Conservation (phyloP, 2,797 vertebrate genomes). For the Arctocebus calabarensis region DNA sequence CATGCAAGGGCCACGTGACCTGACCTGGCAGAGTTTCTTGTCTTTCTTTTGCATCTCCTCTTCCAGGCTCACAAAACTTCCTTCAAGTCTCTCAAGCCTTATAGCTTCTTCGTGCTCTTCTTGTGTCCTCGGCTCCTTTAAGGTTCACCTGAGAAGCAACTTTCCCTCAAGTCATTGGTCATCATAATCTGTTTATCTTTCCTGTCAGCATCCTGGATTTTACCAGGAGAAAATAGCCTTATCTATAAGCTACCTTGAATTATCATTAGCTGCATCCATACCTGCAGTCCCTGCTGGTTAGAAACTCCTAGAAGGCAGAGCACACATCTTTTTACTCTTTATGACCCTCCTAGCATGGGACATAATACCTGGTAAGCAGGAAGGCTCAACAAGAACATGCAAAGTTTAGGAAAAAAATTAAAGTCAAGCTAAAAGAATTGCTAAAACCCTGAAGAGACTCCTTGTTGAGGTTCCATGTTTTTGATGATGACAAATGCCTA, state of each 20-base stretch:
- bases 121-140: background rate
- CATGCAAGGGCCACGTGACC: background rate
- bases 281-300: background rate
- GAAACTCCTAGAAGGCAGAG: background rate
- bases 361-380: background rate
- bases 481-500: background rate
- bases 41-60: background rate
- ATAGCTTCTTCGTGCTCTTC: background rate
- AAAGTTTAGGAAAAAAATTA: background rate
- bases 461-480: background rate
- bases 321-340: background rate
- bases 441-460: background rate
- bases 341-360: background rate
- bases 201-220: background rate
- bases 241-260: background rate
- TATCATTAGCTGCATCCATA: background rate
- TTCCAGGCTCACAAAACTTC: background rate
- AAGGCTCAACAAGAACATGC: background rate
- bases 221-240: background rate
- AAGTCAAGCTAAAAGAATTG: background rate
- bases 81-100: background rate
- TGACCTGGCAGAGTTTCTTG: background rate
- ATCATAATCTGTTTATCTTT: background rate
- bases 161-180: background rate
- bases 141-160: background rate